A percentile compares a stretch with the other conserved stretches of the same genome.
Evolutionary conservation across 2,888 invertebrate genomes (phyloP).

Genomic region (Stenoptilia bipunctidactyla): DNA sequence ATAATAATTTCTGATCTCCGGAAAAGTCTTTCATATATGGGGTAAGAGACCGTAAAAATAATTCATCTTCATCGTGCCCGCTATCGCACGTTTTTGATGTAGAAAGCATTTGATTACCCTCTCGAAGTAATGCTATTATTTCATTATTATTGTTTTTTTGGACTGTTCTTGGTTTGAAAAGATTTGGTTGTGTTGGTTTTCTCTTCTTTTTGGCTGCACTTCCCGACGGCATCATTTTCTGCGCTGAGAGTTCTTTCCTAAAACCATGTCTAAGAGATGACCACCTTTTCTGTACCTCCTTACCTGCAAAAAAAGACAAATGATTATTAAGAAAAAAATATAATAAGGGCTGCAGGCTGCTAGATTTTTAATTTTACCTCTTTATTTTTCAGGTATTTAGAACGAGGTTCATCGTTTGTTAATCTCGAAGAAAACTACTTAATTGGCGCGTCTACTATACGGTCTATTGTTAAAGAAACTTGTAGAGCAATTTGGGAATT

Average conservation of each 20-base stretch:
- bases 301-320: constrained; percentile 9
- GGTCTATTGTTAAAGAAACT: constrained; percentile 7
- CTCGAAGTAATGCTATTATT: not conserved
- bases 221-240: constrained; percentile 11
- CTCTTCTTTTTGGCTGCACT: constrained; percentile 11
- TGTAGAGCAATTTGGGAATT: constrained; percentile 5
- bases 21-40: constrained; percentile 14
- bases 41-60: constrained; percentile 15
- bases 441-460: constrained; percentile 8
- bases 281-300: constrained; percentile 8
- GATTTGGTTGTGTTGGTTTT: constrained; percentile 3
- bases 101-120: constrained; percentile 4
- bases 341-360: too few relatives aligned
- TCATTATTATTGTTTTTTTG: not conserved
- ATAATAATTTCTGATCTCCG: constrained; percentile 13
- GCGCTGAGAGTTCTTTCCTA: constrained; percentile 11
- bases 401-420: constrained; percentile 8
- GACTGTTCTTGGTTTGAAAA: not conserved
- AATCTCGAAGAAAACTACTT: constrained; percentile 7
- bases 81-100: constrained; percentile 9
- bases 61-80: constrained; percentile 12
- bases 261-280: constrained; percentile 11
- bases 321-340: not conserved
- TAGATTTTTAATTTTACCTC: not conserved
- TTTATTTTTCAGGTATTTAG: constrained; percentile 11